A percentile compares a stretch with the other conserved stretches of the same genome.
phyloP scores from a whole-genome alignment of 1,140 invertebrate species.

The Dendrolimus punctatus region DNA sequence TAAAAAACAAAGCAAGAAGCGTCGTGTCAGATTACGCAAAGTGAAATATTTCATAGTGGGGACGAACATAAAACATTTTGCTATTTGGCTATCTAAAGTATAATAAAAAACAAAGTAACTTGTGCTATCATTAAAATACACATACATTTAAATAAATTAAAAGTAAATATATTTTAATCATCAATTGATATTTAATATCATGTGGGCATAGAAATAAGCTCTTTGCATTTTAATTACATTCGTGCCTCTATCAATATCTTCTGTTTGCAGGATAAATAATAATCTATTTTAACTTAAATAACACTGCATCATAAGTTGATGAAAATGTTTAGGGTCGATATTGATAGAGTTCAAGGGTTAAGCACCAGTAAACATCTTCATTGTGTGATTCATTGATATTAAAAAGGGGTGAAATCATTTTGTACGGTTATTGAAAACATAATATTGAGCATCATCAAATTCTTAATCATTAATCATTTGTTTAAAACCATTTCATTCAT shows the following conservation, averaged over 20 bases:
- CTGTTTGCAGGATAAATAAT: conserved; percentile 2
- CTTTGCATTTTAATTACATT: conserved; percentile 8
- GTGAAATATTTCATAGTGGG: too few relatives aligned
- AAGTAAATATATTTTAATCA: too few relatives aligned
- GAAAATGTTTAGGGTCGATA: conserved; percentile 21
- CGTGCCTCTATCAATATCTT: conserved; percentile 2
- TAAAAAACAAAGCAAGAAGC: too few relatives aligned
- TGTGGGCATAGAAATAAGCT: background rate
- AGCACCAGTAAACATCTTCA: conserved; percentile 57
- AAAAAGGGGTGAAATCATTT: conserved; percentile 25
- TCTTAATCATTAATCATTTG: conserved; percentile 19
- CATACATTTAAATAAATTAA: background rate
- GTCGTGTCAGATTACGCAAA: too few relatives aligned
- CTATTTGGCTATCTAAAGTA: too few relatives aligned
- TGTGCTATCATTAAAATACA: conserved; percentile 9
- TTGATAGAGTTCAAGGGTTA: conserved; percentile 48
- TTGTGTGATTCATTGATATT: conserved; percentile 48
- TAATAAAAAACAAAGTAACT: background rate
- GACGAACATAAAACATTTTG: too few relatives aligned
- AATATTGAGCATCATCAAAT: conserved; percentile 3
- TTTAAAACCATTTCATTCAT: too few relatives aligned
- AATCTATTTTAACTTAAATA: conserved; percentile 15
- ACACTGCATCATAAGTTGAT: conserved; percentile 43
- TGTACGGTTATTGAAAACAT: too few relatives aligned
- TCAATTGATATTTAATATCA: conserved; percentile 10